phyloP scores from a whole-genome alignment of 2,113 vertebrate species.

The Pipra filicauda region DNA sequence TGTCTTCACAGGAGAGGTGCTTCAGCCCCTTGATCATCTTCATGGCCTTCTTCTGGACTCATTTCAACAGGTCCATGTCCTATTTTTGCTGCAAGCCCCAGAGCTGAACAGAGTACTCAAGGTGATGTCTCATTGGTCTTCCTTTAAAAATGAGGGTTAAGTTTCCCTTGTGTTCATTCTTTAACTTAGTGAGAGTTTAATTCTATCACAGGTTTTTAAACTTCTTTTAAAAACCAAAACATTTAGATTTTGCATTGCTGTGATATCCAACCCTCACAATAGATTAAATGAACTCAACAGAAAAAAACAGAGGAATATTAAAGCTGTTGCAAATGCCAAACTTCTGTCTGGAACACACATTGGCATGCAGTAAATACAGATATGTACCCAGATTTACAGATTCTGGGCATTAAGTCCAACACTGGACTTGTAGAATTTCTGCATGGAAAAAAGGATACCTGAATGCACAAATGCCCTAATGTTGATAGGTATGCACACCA shows the following conservation, averaged over 20 bases:
- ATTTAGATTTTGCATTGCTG: background rate
- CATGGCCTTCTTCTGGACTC: background rate
- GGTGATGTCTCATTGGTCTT: background rate
- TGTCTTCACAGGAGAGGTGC: background rate
- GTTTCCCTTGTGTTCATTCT: background rate
- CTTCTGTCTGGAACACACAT: background rate
- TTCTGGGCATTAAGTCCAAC: background rate
- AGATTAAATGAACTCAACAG: background rate
- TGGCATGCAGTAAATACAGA: background rate
- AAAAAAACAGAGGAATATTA: background rate
- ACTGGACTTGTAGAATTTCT: background rate
- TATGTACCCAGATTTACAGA: background rate
- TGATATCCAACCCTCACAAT: background rate
- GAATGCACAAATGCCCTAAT: background rate
- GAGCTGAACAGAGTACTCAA: background rate
- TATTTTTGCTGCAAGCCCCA: background rate
- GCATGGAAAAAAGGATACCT: background rate
- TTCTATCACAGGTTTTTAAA: background rate
- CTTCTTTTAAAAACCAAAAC: background rate
- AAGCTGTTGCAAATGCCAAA: conserved; percentile 1
- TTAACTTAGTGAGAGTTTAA: background rate
- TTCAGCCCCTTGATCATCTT: background rate
- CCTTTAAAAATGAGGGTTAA: background rate
- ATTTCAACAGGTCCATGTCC: background rate
- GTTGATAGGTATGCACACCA: background rate